Evolutionary conservation across 2,797 vertebrate species (phyloP).

Genomic region (Crenuchus spilurus): DNA sequence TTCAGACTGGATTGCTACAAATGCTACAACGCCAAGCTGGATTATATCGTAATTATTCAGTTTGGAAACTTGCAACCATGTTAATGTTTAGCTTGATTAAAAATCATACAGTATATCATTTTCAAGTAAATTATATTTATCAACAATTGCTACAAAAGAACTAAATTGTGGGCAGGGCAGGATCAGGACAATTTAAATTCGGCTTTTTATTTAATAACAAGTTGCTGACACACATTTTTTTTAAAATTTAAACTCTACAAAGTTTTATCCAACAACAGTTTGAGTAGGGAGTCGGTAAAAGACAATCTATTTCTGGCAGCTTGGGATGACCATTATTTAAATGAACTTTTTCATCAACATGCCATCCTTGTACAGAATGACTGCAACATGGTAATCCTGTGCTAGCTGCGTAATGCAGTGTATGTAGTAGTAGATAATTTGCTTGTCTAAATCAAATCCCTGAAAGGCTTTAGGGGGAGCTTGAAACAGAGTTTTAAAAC

Average conservation of each 20-base stretch:
- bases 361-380: background rate
- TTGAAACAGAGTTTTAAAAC: slow-evolving; percentile 16
- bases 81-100: too few relatives aligned
- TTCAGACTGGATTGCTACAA: too few relatives aligned
- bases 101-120: too few relatives aligned
- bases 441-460: background rate
- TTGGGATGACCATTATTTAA: slow-evolving; percentile 40
- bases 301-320: slow-evolving; percentile 52
- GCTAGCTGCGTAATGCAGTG: background rate
- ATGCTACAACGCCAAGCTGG: too few relatives aligned
- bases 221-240: too few relatives aligned
- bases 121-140: background rate
- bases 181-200: background rate
- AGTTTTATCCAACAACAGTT: slow-evolving; percentile 6
- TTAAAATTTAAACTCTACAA: background rate
- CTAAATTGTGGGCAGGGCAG: background rate
- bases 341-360: background rate
- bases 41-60: too few relatives aligned
- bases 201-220: too few relatives aligned
- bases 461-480: slow-evolving; percentile 17
- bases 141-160: background rate
- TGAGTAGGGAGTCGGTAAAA: slow-evolving; percentile 27
- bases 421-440: background rate
- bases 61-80: too few relatives aligned
- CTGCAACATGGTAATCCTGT: background rate